Conservation (phyloP, 1,140 invertebrate genomes). For the Drosophila gunungcola region DNA sequence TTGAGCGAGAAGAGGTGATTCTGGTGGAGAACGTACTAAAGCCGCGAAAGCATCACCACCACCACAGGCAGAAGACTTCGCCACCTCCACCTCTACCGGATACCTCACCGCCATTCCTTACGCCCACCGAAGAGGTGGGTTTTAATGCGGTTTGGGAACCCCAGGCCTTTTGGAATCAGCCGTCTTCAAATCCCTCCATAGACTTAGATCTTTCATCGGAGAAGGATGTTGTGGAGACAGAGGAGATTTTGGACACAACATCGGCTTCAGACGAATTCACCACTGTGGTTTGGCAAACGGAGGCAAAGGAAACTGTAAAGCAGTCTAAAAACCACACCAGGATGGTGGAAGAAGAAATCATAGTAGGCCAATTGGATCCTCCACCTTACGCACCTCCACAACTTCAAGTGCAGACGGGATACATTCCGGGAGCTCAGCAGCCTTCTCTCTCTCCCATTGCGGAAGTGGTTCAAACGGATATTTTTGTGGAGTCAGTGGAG, state of each 20-base stretch:
- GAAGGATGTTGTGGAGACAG: constrained; percentile 2
- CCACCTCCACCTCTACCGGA: constrained; percentile 63
- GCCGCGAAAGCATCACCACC: constrained; percentile 25
- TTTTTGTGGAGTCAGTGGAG: constrained; percentile 6
- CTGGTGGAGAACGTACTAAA: constrained; percentile 20
- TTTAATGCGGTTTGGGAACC: constrained; percentile 40
- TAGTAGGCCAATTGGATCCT: constrained; percentile 13
- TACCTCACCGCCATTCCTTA: constrained; percentile 51
- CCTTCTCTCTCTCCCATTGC: constrained; percentile 30
- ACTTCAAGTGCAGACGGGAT: constrained; percentile 26
- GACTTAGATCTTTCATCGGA: constrained; percentile 9
- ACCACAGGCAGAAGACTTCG: constrained; percentile 26
- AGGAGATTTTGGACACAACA: constrained; percentile 7
- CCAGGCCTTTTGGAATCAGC: constrained; percentile 28
- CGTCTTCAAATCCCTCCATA: constrained; percentile 15
- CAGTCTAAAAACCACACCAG: constrained; percentile 4
- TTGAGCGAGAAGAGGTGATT: constrained; percentile 37
- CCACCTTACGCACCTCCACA: constrained; percentile 27
- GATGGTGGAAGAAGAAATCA: constrained; percentile 27
- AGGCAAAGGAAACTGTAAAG: constrained; percentile 13
- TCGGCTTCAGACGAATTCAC: constrained; percentile 42
- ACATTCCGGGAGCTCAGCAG: constrained; percentile 16
- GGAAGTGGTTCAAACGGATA: constrained; percentile 29
- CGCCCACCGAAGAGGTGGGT: constrained; percentile 51
- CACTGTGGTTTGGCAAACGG: constrained; percentile 32